These are phyloP conservation scores for Vulpes ferrilata DNA, from an alignment of 2,113 vertebrate species.

Conservation along the genomic window DNA sequence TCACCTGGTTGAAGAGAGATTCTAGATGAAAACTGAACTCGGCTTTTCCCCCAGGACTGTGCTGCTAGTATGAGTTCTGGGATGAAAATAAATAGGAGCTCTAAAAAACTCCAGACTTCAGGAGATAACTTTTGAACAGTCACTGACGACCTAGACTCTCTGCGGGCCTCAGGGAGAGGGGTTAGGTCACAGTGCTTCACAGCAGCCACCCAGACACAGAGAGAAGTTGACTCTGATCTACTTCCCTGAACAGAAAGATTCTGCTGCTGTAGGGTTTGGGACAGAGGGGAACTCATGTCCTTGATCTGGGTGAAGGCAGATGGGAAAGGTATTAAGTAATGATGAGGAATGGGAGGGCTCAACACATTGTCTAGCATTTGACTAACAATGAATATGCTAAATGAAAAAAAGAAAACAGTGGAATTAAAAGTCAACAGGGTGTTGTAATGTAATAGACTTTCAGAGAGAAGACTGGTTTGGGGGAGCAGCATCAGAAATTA, in stretches of 20 bases:
- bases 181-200: not conserved
- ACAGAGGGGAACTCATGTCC: no score
- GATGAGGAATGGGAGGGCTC: no score
- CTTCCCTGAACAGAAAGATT: not conserved
- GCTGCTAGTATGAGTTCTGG: not conserved
- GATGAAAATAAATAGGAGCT: not conserved
- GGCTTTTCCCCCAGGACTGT: not conserved
- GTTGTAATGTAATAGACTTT: not conserved
- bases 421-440: not conserved
- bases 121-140: not conserved
- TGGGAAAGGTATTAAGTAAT: not conserved
- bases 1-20: not conserved
- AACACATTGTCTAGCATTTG: not conserved
- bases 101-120: not conserved
- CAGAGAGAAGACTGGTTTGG: not conserved
- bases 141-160: not conserved
- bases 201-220: not conserved
- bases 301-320: not conserved
- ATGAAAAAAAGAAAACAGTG: not conserved
- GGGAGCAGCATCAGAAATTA: not conserved
- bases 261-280: not conserved
- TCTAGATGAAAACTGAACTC: not conserved
- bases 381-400: not conserved
- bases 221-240: not conserved
- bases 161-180: no score